Evolutionary conservation across 2,797 vertebrate species (phyloP), one percentile per base, ranked within the genome.

Genomic region (Galagoides demidoff): DNA sequence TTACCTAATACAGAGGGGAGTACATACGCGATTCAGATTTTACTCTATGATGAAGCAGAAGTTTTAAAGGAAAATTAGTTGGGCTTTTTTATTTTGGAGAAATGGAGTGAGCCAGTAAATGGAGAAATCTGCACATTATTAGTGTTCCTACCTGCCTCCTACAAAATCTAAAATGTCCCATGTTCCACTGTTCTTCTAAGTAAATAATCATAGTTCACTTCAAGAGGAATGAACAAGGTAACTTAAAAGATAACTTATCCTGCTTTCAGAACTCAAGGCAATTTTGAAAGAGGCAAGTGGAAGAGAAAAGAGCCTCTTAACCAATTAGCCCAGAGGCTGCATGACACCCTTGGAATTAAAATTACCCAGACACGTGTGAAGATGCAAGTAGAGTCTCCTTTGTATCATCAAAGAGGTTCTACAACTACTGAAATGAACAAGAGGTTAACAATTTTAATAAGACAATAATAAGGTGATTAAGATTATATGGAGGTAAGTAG

Each of bases 281-380:
- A 95, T 96, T 97, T 94, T 91, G 82, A 20, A 85, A 84, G 81
- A 94, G 34, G 63, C 93, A 27, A 93, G 37, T 83, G 59, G 45
- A 86, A 91, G 27, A 74, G 59, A 52, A 78, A 92, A 94, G 88
- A 90, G 59, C 45, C 52, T 92, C 92, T 96, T 92, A 88, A 94
- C 59, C 90, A 94, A 92, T 90, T 96, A 97, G 52, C 52, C 43
- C 71, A 85, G 81, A 95, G 63, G 17, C 79, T 84, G 95, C 84
- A 85, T 2, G 92, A 89, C 83, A 82, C 63, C 63, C 93, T 92
- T 78, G 77, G 61, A 85, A 95, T 97, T 87, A 95, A 95, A 96
- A 96, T 93, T 82, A 83, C 59, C 27, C 52, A 59, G 29, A 79
- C 20, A 87, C 11, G 31, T 88, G 49, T 81, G 29, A 95, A 34